Evolutionary conservation across 2,888 invertebrate genomes (phyloP), one percentile per base, ranked within the genome.

Genomic region (Chymomyza amoena): DNA sequence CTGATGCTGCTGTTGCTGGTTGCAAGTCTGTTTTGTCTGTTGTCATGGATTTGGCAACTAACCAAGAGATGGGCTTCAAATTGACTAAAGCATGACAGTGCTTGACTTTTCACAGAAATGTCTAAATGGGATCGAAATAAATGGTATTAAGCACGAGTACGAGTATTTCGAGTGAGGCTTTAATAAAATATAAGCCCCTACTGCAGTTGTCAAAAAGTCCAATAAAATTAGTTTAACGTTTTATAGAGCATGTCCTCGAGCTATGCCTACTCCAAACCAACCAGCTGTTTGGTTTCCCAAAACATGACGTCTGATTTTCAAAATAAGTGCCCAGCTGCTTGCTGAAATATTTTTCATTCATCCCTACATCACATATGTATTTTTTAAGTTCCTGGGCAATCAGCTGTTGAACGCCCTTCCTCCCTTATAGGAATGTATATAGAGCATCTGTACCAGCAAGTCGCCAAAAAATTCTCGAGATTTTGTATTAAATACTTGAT

Each of bases 311-410:
- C 73, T 79, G 69, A 10, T 54, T 54, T n/a, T 2, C 9, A 51
- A 51, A 51, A 54, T 54, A 54, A 18, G 9, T 20, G 7, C n/a
- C 74, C 78, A 79, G 80, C 80, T 78, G 78, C 74, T 79, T 77
- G 70, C 32, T 69, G 79, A 66, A 73, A 70, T 70, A 68, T 72
- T 75, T 68, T 62, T 64, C 66, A 67, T 62, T 32, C 36, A 50
- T 50, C 10, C 15, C 36, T 20, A 13, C 13, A 13, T 64, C 69
- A 60, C 60, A 61, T 57, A 68, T 39, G 50, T 25, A 36, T 59
- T 61, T 9, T 65, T 36, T 57, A 32, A 59, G 67, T 50, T 13
- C 39, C 13, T 13, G 15, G 13, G 28, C 69, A 72, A 77, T 78
- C 78, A 78, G 80, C 78, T 78, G 78, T 79, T 77, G 68, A 15